These are phyloP conservation scores for Oxyscelio sp. DNA, from an alignment of 2,888 invertebrate genomes.

Conservation along the genomic window DNA sequence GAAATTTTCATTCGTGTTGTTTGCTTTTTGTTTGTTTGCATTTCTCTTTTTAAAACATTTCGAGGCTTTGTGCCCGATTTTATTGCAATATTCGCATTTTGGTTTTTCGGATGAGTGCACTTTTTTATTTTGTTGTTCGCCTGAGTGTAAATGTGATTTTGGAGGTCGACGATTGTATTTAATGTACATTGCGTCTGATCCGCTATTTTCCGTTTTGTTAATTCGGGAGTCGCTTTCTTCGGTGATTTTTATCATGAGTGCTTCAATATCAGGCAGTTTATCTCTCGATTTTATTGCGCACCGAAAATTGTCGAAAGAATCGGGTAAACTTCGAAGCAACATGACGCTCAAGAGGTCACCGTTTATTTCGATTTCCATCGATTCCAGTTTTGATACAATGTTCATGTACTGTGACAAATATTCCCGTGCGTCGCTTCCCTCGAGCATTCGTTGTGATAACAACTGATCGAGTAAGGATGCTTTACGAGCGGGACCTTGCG, in stretches of 20 bases:
- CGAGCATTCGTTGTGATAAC: conserved; percentile 11
- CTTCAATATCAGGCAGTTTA: too few relatives aligned
- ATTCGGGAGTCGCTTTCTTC: neutral
- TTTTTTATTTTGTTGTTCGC: neutral
- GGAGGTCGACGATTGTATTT: neutral
- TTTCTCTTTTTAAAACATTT: neutral
- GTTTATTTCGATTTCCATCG: conserved; percentile 4
- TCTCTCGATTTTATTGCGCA: too few relatives aligned
- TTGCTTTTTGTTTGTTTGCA: neutral
- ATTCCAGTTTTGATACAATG: neutral
- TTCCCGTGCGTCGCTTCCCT: conserved; percentile 5
- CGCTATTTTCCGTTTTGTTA: neutral
- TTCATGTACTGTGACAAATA: conserved; percentile 1
- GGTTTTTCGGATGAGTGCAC: neutral
- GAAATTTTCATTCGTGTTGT: neutral
- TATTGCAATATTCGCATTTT: neutral
- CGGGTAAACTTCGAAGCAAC: neutral
- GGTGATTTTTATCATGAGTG: neutral
- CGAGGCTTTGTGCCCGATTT: neutral
- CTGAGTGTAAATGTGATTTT: neutral
- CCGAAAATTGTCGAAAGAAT: neutral
- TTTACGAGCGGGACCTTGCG: conserved; percentile 8
- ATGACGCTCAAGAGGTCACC: neutral
- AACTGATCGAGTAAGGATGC: neutral
- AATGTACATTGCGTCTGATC: neutral